Conservation (phyloP, 2,888 invertebrate genomes). For the Philereme vetulata region DNA sequence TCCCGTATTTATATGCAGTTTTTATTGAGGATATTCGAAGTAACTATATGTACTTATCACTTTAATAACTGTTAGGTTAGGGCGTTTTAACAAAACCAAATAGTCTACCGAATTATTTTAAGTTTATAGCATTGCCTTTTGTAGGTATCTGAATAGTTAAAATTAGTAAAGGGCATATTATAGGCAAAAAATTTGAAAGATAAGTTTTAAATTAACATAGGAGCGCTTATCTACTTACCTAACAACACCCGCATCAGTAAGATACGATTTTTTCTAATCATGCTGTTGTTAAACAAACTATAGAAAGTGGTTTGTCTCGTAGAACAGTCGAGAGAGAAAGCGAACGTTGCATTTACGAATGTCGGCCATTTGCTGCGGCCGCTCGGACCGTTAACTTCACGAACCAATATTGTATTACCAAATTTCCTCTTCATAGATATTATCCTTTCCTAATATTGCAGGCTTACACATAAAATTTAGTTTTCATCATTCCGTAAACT, state of each 20-base stretch:
- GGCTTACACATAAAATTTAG: constrained; percentile 33
- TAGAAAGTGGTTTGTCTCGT: constrained; percentile 55
- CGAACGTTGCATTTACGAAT: constrained; percentile 51
- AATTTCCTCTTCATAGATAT: constrained; percentile 26
- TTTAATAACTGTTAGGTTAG: no score
- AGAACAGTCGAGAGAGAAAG: constrained; percentile 67
- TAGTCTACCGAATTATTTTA: no score
- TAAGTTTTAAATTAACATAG: no score
- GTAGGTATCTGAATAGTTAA: no score
- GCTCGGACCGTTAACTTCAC: constrained; percentile 44
- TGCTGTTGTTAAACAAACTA: constrained; percentile 32
- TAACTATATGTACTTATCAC: no score
- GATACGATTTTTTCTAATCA: not conserved
- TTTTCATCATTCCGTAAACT: constrained; percentile 46
- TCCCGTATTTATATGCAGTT: no score
- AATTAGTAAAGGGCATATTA: no score
- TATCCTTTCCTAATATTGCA: constrained; percentile 33
- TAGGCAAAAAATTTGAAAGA: no score
- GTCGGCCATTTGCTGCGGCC: constrained; percentile 73
- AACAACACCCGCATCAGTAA: not conserved
- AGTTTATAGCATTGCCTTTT: no score
- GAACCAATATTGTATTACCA: constrained; percentile 33
- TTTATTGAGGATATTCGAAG: no score
- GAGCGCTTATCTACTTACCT: not conserved
- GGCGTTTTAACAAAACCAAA: no score